A percentile compares a stretch with the other conserved stretches of the same genome.
Conservation (phyloP, 2,113 vertebrate species). For the Menidia beryllina region DNA sequence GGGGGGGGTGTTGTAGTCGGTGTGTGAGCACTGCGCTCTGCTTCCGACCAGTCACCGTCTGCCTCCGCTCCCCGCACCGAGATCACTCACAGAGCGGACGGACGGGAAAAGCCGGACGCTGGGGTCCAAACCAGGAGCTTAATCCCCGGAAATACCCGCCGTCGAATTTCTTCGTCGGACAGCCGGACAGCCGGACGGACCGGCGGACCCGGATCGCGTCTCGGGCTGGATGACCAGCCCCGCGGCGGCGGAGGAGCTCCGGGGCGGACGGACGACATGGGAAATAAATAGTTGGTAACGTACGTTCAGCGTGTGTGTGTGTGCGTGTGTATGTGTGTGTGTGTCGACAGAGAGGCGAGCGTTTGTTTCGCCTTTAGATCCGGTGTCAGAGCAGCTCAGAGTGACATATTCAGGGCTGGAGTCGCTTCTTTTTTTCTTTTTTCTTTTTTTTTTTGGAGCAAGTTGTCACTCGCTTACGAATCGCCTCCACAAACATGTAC, state of each 20-base stretch:
- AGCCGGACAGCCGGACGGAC: slow-evolving; percentile 16
- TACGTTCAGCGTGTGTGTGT: slow-evolving; percentile 26
- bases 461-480: slow-evolving; percentile 63
- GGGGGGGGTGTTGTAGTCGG: slow-evolving; percentile 65
- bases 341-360: not conserved
- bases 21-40: slow-evolving; percentile 67
- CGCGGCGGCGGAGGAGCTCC: slow-evolving; percentile 57
- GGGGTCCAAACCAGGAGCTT: not conserved
- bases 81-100: slow-evolving; percentile 53
- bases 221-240: slow-evolving; percentile 54
- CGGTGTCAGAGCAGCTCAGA: slow-evolving; percentile 22
- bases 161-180: not conserved
- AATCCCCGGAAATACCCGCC: slow-evolving; percentile 7
- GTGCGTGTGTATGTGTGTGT: not conserved
- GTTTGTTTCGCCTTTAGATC: not conserved
- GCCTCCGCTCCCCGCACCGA: slow-evolving; percentile 33
- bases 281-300: slow-evolving; percentile 77
- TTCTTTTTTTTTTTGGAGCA: slow-evolving; percentile 47
- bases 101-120: slow-evolving; percentile 41
- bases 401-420: slow-evolving; percentile 11
- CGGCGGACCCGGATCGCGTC: slow-evolving; percentile 48
- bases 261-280: slow-evolving; percentile 71
- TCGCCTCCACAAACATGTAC: slow-evolving; percentile 40
- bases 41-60: slow-evolving; percentile 68
- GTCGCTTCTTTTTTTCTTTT: too few species aligned